These are phyloP conservation scores for Sminthurides bifidus DNA, from an alignment of 1,140 invertebrate species.

Conservation along the genomic window DNA sequence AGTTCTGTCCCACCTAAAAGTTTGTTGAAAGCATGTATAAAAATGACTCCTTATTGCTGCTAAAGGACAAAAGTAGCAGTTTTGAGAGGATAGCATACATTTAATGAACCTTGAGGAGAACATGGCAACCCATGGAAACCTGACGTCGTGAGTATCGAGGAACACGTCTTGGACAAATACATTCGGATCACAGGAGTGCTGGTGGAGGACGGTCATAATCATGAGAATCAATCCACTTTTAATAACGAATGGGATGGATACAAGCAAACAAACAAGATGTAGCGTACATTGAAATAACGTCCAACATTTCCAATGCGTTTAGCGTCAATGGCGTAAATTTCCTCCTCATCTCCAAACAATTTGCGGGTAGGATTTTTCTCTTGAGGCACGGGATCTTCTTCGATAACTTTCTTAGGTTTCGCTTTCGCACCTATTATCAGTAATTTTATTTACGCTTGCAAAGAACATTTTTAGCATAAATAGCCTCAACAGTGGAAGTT, in stretches of 20 bases:
- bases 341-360: background rate
- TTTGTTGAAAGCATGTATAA: too few relatives aligned
- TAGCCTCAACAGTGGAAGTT: too few relatives aligned
- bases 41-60: too few relatives aligned
- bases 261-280: conserved; percentile 7
- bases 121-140: conserved; percentile 46
- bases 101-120: conserved; percentile 41
- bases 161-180: conserved; percentile 48
- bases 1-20: conserved; percentile 41
- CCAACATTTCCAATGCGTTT: conserved; percentile 42
- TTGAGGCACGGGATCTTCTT: too few relatives aligned
- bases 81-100: too few relatives aligned
- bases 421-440: too few relatives aligned
- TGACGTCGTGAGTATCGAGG: conserved; percentile 45
- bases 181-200: conserved; percentile 45
- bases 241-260: conserved; percentile 7
- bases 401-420: too few relatives aligned
- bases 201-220: conserved; percentile 5
- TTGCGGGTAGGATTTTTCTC: too few relatives aligned
- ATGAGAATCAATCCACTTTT: conserved; percentile 11
- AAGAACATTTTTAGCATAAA: too few relatives aligned
- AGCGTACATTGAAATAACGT: conserved; percentile 40
- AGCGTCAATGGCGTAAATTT: conserved; percentile 40
- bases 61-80: too few relatives aligned
- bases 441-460: too few relatives aligned